These are phyloP conservation scores for Diabrotica balteata DNA, from an alignment of 2,888 invertebrate genomes.

Conservation along the genomic window DNA sequence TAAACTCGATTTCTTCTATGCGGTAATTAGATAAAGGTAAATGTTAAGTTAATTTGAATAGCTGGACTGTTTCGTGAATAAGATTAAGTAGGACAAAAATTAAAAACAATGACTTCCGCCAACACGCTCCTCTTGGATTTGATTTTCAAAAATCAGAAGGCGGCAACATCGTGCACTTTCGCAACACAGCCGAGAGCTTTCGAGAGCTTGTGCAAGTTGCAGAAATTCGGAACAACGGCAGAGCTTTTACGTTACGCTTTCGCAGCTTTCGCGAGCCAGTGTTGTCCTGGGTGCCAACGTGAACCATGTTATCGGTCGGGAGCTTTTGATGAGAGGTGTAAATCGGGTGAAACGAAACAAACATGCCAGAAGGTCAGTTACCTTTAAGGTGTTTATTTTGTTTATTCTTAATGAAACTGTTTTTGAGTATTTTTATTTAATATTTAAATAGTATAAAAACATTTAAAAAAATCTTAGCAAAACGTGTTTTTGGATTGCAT, in stretches of 20 bases:
- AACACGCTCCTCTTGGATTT: not conserved
- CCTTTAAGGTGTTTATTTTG: slow-evolving; percentile 8
- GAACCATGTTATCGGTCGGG: slow-evolving; percentile 31
- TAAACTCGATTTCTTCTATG: too few relatives aligned
- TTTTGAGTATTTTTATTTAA: not conserved
- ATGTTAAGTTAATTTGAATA: too few relatives aligned
- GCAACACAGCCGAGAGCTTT: slow-evolving; percentile 1
- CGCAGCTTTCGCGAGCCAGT: slow-evolving; percentile 15
- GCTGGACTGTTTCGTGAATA: too few relatives aligned
- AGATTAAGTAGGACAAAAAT: not conserved
- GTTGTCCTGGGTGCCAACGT: slow-evolving; percentile 20
- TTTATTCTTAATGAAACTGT: not conserved
- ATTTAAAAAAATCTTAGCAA: too few relatives aligned
- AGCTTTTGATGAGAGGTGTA: slow-evolving; percentile 28
- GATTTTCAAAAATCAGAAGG: not conserved
- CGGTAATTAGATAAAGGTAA: too few relatives aligned
- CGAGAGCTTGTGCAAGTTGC: slow-evolving; percentile 13
- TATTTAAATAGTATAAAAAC: not conserved
- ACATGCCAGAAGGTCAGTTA: slow-evolving; percentile 37
- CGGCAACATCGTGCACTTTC: slow-evolving; percentile 12
- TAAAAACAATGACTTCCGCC: not conserved
- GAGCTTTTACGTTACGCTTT: slow-evolving; percentile 20
- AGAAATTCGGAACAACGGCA: slow-evolving; percentile 14
- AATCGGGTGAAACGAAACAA: slow-evolving; percentile 6
- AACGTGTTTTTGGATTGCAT: too few relatives aligned